Base-by-base conservation (phyloP, 2,888 invertebrate species). In the Melieria omissa region DNA sequence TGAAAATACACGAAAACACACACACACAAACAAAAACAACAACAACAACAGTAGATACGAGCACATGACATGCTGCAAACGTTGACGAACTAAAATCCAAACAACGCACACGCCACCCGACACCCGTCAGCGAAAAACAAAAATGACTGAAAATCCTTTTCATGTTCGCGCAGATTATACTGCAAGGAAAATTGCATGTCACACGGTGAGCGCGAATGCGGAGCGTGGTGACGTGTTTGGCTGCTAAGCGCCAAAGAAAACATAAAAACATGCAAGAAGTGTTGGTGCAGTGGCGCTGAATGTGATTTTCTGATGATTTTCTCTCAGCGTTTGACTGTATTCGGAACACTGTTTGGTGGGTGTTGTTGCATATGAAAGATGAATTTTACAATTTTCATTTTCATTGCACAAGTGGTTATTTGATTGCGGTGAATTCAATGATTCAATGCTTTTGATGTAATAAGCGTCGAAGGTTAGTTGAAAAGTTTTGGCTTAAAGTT, bases 91-190 rank as follows among this genome's bases (percentile, higher is more conserved):
- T 49, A 52, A 47, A 57, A 58, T 6, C 49, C 47, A 64, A 41
- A 16, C 45, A 41, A 29, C 29, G 29, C 29, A 29, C 2, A 2
- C 12, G 47, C 5, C 12, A n/a, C n/a, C 6, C 41, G 14, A 29
- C 16, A 62, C 44, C 49, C 61, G 29, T 10, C n/a, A 7, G 16
- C 57, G 67, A 66, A 72, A 74, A 29, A 70, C 70, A 66, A 74
- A 72, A 72, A 67, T 67, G 46, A 49, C 63, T 70, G 70, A 70
- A 72, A 74, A 74, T 74, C 70, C 74, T 74, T 74, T 74, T 64
- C 52, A 72, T 61, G 74, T 72, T 67, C 72, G 49, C 72, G 65
- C 66, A 72, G 72, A 74, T 72, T 72, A 72, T 65, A 65, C 65
- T 65, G 69, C 73, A 63, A 42, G 62, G 45, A 57, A 66, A 66